Evolutionary conservation across 2,113 vertebrate genomes (phyloP).

Genomic region (Enhydra lutris): DNA sequence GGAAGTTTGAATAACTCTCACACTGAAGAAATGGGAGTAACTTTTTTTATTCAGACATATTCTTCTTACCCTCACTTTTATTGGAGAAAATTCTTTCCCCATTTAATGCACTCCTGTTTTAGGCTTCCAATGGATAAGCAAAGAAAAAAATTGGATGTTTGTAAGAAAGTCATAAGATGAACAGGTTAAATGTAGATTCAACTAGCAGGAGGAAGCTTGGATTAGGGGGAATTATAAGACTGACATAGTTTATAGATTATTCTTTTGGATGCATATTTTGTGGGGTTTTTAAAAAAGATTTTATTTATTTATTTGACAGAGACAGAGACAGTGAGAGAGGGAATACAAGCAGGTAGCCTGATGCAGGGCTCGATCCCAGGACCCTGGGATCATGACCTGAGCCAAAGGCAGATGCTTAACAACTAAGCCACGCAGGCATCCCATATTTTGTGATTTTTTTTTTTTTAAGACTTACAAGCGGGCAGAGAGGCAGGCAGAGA

Average conservation of each 20-base stretch:
- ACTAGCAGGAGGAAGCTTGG: not conserved
- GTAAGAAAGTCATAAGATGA: not conserved
- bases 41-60: conserved; percentile 2
- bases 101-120: conserved; percentile 4
- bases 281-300: not conserved
- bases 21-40: not conserved
- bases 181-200: not conserved
- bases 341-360: no score
- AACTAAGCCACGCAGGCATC: no score
- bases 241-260: not conserved
- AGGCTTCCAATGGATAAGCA: not conserved
- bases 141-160: not conserved
- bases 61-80: not conserved
- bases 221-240: not conserved
- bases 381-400: no score
- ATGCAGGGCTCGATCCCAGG: no score
- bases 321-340: no score
- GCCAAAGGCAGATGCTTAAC: no score
- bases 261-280: not conserved
- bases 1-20: not conserved
- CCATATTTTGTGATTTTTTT: no score
- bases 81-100: not conserved
- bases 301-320: no score
- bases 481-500: no score
- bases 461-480: no score